Evolutionary conservation across 2,113 vertebrate species (phyloP), one percentile per base, ranked within the genome.

Genomic region (Vimba vimba): DNA sequence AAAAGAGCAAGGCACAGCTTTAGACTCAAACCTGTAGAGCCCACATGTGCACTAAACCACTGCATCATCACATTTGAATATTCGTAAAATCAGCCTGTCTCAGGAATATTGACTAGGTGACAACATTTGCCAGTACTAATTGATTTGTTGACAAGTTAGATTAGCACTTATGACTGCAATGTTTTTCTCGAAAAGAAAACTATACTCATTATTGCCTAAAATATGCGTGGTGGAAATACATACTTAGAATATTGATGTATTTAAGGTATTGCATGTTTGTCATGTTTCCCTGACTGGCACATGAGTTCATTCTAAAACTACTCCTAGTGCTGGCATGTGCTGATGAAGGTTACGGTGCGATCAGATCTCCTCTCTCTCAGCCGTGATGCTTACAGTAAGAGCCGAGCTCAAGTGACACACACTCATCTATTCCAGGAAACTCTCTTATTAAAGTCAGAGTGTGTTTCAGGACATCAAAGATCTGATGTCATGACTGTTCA

Each of bases 401-500:
- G 84, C 86, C 45, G 57, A 87, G 83, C 84, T 55, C 85, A 50
- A 90, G 85, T 89, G 90, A 88, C 90, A 88, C 73, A 89, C 74
- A 84, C 75, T 84, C 75, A 83, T 87, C 88, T 89, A 84, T 91
- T 91, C 85, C 88, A 75, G 89, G 89, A 86, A 84, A 84, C 76
- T 86, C 80, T 80, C 68, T 50, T 82, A 64, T 84, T 60, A 84
- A 81, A 88, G 23, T 85, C 57, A 57, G 45, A 85, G 75, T 39
- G 59, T 30, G 23, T 25, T 15, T 66, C 77, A 79, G 55, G 77
- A 69, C 12, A 47, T 25, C 25, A 5, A 33, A 55, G 17, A 52
- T 78, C 50, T 57, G n/a, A 75, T 47, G n/a, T 50, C 73, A 50
- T 15, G 43, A 47, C 11, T 3, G 3, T 3, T 73, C 36, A 73